Percentiles rank a stretch among this genome's conserved stretches.
Conservation (phyloP, 2,888 invertebrate genomes). For the Harmothoe impar region DNA sequence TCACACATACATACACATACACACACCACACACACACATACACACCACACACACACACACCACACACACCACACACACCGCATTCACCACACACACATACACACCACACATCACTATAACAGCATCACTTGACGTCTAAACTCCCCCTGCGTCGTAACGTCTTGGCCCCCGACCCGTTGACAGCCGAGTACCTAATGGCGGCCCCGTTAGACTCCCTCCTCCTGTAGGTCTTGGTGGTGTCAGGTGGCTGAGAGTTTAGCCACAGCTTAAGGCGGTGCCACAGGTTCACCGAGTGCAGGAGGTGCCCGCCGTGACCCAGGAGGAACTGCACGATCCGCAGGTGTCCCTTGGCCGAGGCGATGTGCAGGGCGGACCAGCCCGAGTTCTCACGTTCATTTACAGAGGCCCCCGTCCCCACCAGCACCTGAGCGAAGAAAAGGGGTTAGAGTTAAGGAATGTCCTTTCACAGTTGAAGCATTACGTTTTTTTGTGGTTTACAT, state of each 20-base stretch:
- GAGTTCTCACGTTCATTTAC: conserved; percentile 56
- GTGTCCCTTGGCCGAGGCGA: conserved; percentile 63
- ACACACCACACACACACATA: too few relatives aligned
- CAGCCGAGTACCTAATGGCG: neutral
- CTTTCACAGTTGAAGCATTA: too few relatives aligned
- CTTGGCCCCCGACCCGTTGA: neutral
- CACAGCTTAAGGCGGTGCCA: conserved; percentile 59
- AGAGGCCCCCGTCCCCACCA: neutral
- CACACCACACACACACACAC: too few relatives aligned
- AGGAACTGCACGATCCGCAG: conserved; percentile 58
- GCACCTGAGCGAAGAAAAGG: neutral
- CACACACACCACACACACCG: too few relatives aligned
- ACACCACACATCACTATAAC: too few relatives aligned
- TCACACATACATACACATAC: too few relatives aligned
- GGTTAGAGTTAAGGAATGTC: neutral
- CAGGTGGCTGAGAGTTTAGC: neutral
- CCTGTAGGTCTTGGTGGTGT: neutral
- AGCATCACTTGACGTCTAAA: neutral
- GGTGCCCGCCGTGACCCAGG: conserved; percentile 44
- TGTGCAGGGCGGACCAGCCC: conserved; percentile 61
- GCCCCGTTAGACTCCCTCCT: neutral
- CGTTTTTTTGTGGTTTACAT: too few relatives aligned
- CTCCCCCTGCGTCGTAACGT: neutral
- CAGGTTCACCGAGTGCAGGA: conserved; percentile 61
- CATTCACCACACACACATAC: too few relatives aligned